phyloP scores from a whole-genome alignment of 2,888 invertebrate species.

The Caenorhabditis sp. region DNA sequence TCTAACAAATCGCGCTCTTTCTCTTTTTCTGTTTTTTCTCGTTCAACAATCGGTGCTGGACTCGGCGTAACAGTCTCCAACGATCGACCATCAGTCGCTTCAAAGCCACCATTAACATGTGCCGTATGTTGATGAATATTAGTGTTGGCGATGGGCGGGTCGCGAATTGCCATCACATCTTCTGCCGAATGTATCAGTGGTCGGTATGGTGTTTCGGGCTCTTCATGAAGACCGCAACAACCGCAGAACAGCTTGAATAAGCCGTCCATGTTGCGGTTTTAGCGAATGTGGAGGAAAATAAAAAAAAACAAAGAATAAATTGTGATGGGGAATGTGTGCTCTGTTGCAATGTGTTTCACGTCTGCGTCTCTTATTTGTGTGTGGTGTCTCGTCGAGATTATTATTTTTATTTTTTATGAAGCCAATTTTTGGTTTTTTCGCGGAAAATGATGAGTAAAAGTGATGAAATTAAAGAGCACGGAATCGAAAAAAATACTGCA shows the following conservation, averaged over 20 bases:
- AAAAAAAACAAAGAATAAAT: slow-evolving; percentile 6
- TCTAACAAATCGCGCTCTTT: slow-evolving; percentile 29
- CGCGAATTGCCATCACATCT: slow-evolving; percentile 25
- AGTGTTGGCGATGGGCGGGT: slow-evolving; percentile 15
- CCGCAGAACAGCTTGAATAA: slow-evolving; percentile 30
- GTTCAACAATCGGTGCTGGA: slow-evolving; percentile 3
- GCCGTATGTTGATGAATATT: not conserved
- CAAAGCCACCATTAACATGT: slow-evolving; percentile 10
- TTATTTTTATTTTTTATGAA: not conserved
- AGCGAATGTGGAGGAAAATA: not conserved
- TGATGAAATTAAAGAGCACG: too few relatives aligned
- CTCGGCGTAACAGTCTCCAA: not conserved
- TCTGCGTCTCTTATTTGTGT: not conserved
- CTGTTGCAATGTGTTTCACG: not conserved
- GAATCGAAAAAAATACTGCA: too few relatives aligned
- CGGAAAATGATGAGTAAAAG: too few relatives aligned
- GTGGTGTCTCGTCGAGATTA: not conserved
- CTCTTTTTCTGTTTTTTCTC: slow-evolving; percentile 10
- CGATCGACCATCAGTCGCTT: slow-evolving; percentile 8
- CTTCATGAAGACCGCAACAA: slow-evolving; percentile 23
- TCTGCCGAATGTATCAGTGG: slow-evolving; percentile 8
- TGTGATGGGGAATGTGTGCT: not conserved
- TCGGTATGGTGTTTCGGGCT: slow-evolving; percentile 21
- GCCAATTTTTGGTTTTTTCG: too few relatives aligned
- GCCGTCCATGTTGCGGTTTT: slow-evolving; percentile 20